Base-by-base conservation (phyloP, 2,888 invertebrate species). In the Hermaeophaga mercurialis region DNA sequence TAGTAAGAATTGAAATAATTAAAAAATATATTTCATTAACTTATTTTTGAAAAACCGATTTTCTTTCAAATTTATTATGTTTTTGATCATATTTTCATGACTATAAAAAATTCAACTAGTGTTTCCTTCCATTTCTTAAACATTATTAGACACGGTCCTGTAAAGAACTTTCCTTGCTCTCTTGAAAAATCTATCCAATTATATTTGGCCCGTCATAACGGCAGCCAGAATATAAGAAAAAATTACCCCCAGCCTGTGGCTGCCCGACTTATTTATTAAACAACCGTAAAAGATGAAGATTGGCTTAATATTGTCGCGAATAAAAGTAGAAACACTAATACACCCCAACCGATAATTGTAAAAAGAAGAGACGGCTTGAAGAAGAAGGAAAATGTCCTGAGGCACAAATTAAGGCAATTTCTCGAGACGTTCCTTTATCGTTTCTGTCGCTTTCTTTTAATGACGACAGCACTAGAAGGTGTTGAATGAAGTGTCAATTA, bases 211-310 rank as follows among this genome's bases (percentile, higher is more conserved):
- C 24, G 49, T 41, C 41, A 41, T 49, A 28, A 49, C 28, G 17
- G 19, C 19, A 18, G 14, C 0, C n/a, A 7, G 46, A 15, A 18
- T 17, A 48, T 26, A 38, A 41, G 31, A 22, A 33, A 41, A 50
- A 41, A 50, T 18, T 22, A 50, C 50, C 22, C 41, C 14, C 41
- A 9, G 34, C 49, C 18, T 26, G 22, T 26, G 41, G 41, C 3
- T 19, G 41, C 19, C 41, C 22, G 48, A 49, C 52, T 61, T 59
- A 61, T 59, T 61, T 59, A 61, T 61, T 59, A 55, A 61, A 49
- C 58, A 54, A 46, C 46, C 36, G 47, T 61, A 61, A 58, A 55
- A 55, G 55, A 54, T 47, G 47, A 43, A 54, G 43, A 41, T 48
- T 41, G 47, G 33, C 33, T 39, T 54, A 47, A 58, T 43, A 54